Evolutionary conservation across 2,888 invertebrate species (phyloP).

Genomic region (Caenorhabditis virilis): DNA sequence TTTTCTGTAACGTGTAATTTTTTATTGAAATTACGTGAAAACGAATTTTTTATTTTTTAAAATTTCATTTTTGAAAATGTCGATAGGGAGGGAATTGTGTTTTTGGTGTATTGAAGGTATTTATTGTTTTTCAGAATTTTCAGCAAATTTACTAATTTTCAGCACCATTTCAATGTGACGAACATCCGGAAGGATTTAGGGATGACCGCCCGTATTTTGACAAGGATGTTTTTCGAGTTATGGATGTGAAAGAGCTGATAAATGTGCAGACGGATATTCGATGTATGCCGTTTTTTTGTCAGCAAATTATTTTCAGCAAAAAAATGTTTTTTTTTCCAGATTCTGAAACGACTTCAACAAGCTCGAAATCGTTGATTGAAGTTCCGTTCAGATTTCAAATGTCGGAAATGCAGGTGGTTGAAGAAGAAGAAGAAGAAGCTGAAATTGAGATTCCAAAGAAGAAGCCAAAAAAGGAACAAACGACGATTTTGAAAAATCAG

Average conservation of each 20-base stretch:
- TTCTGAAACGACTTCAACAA: too few species aligned
- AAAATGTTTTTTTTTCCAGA: too few species aligned
- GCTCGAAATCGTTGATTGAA: too few species aligned
- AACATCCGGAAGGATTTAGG: not conserved
- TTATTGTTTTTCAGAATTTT: not conserved
- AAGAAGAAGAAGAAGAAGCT: not conserved
- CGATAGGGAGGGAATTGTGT: constrained; percentile 16
- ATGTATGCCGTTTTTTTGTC: constrained; percentile 6
- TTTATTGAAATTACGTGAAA: too few species aligned
- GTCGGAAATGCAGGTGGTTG: too few species aligned
- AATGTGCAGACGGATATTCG: constrained; percentile 9
- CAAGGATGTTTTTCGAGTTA: constrained; percentile 19
- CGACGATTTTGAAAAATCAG: not conserved
- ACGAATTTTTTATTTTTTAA: not conserved
- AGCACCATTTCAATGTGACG: constrained; percentile 6
- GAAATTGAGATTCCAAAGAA: not conserved
- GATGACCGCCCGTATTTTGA: constrained; percentile 13
- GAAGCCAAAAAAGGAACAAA: not conserved
- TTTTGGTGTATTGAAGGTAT: constrained; percentile 36
- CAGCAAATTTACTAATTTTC: constrained; percentile 8
- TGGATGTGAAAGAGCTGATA: constrained; percentile 12
- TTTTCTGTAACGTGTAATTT: too few species aligned
- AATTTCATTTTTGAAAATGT: not conserved
- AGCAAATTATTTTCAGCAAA: not conserved
- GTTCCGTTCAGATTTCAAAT: too few species aligned